phyloP scores from a whole-genome alignment of 2,797 vertebrate species.

The Crypturellus tataupa region DNA sequence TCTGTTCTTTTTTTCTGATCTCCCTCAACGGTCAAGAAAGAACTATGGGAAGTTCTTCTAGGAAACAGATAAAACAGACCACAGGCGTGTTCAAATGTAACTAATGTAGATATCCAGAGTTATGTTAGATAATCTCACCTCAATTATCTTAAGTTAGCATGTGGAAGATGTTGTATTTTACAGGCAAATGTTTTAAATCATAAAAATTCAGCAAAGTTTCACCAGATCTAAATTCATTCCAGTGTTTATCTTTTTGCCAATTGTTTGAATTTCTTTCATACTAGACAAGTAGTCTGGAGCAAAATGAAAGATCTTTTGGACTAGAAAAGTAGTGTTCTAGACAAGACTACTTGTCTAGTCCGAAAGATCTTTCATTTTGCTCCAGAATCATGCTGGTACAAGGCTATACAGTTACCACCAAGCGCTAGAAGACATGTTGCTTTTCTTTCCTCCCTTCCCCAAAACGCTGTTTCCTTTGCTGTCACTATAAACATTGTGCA shows the following conservation, averaged over 20 bases:
- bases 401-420: not conserved
- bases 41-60: not conserved
- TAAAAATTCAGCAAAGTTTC: not conserved
- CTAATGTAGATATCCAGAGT: not conserved
- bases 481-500: not conserved
- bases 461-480: not conserved
- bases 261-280: not conserved
- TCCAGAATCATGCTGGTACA: not conserved
- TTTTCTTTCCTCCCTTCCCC: not conserved
- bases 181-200: not conserved
- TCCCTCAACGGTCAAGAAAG: not conserved
- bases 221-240: not conserved
- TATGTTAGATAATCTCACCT: not conserved
- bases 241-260: not conserved
- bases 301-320: too few relatives aligned
- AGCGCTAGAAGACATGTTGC: not conserved
- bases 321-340: too few relatives aligned
- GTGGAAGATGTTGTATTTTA: not conserved
- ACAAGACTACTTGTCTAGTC: too few relatives aligned
- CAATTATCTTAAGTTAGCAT: not conserved
- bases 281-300: too few relatives aligned
- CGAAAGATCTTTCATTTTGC: too few relatives aligned
- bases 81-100: not conserved
- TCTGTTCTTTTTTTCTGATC: not conserved
- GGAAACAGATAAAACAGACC: not conserved